A percentile compares a stretch with the other conserved stretches of the same genome.
Conservation (phyloP, 53 echinoderm and acorn worm genomes). For the Glandiceps talaboti region DNA sequence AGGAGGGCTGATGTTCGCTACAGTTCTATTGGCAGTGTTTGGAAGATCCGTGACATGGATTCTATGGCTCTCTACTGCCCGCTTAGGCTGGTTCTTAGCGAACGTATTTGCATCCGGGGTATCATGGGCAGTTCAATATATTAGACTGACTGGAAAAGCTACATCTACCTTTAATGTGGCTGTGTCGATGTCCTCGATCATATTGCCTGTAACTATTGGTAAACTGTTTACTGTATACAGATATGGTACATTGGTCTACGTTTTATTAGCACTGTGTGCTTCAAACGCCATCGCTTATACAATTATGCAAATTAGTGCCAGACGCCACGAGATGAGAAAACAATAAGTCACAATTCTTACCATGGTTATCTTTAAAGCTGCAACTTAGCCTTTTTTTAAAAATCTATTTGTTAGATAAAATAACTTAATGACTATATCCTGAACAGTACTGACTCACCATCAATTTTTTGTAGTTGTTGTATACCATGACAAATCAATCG, state of each 20-base stretch:
- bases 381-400: no score
- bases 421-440: no score
- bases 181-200: neutral
- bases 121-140: neutral
- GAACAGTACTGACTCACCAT: no score
- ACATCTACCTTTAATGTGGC: neutral
- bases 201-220: neutral
- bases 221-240: neutral
- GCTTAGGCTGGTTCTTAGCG: neutral
- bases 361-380: no score
- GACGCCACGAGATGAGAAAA: neutral
- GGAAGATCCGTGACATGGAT: neutral
- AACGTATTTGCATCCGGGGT: neutral
- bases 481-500: no score
- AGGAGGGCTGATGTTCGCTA: neutral
- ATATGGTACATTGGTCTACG: neutral
- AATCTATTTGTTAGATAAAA: no score
- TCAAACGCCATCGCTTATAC: neutral
- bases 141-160: neutral
- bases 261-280: neutral
- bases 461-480: no score
- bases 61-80: neutral
- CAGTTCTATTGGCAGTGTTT: neutral
- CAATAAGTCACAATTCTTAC: no score
- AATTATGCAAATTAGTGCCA: neutral